Percentiles rank a stretch among this genome's conserved stretches.
Evolutionary conservation across 2,113 vertebrate genomes (phyloP).

Genomic region (Albula goreensis): DNA sequence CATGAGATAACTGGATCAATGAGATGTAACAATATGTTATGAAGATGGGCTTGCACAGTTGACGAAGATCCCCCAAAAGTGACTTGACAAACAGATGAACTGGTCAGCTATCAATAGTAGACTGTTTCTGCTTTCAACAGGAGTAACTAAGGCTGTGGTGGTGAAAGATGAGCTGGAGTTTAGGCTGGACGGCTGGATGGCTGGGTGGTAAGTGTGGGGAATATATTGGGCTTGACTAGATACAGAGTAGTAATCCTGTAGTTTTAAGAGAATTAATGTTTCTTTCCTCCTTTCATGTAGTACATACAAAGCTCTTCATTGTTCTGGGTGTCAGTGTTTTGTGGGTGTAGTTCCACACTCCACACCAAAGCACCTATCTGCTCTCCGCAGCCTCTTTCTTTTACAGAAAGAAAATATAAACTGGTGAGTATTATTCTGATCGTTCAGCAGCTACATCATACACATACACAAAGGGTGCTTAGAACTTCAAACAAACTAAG

Average conservation of each 20-base stretch:
- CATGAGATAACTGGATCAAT: too few species aligned
- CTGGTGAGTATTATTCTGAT: conserved; percentile 74
- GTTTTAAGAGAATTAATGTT: background rate
- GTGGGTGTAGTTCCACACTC: conserved; percentile 77
- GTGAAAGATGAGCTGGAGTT: conserved; percentile 59
- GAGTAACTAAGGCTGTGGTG: conserved; percentile 69
- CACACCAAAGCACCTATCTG: conserved; percentile 58
- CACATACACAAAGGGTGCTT: too few species aligned
- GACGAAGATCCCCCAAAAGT: background rate
- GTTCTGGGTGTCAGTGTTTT: conserved; percentile 62
- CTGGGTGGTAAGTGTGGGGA: conserved; percentile 71
- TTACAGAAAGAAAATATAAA: conserved; percentile 75
- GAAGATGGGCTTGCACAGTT: too few species aligned
- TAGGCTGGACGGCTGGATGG: conserved; percentile 65
- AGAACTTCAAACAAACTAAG: too few species aligned
- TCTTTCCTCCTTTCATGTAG: conserved; percentile 53
- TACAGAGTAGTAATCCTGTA: background rate
- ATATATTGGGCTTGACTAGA: background rate
- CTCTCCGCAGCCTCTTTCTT: conserved; percentile 78
- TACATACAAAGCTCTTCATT: conserved; percentile 72
- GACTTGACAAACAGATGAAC: background rate
- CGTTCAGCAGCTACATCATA: background rate
- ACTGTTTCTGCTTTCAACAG: conserved; percentile 57
- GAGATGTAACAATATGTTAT: too few species aligned
- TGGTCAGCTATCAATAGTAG: background rate